phyloP scores from a whole-genome alignment of 2,888 invertebrate genomes.

The Frankliniella intonsa region DNA sequence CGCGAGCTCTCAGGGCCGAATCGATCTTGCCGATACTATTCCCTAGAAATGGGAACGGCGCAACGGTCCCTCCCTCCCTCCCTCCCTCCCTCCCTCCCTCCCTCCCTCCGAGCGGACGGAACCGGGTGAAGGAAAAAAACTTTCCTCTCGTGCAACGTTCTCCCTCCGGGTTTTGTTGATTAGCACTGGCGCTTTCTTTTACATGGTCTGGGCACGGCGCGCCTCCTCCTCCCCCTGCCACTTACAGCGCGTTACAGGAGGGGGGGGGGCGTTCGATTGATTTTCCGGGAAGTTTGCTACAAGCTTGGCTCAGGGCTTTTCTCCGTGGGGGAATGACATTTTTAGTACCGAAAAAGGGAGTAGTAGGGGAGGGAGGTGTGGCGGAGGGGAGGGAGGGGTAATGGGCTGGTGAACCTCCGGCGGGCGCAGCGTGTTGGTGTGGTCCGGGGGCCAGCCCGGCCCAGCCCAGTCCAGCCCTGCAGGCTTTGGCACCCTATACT shows the following conservation, averaged over 20 bases:
- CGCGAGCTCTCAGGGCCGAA: too few species aligned
- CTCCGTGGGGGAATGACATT: too few species aligned
- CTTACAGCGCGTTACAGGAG: too few species aligned
- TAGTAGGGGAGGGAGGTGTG: background rate
- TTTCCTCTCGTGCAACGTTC: too few species aligned
- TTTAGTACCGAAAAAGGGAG: background rate
- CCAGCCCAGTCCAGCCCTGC: background rate
- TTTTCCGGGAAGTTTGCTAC: background rate
- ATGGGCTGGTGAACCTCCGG: background rate
- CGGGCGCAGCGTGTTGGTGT: background rate
- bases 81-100: background rate
- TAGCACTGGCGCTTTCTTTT: background rate
- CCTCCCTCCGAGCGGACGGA: background rate
- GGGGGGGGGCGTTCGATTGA: background rate
- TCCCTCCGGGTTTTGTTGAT: background rate
- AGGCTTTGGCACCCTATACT: background rate
- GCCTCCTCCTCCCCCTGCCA: background rate
- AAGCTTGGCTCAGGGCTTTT: background rate
- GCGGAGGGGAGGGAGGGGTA: background rate
- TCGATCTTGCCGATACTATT: too few species aligned
- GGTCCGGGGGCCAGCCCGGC: background rate
- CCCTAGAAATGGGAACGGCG: too few species aligned
- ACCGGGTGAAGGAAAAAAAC: too few species aligned
- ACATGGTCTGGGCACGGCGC: background rate
- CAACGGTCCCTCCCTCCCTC: background rate